A percentile compares a stretch with the other conserved stretches of the same genome.
Evolutionary conservation across 2,797 vertebrate species (phyloP).

Genomic region (Salarias fasciatus): DNA sequence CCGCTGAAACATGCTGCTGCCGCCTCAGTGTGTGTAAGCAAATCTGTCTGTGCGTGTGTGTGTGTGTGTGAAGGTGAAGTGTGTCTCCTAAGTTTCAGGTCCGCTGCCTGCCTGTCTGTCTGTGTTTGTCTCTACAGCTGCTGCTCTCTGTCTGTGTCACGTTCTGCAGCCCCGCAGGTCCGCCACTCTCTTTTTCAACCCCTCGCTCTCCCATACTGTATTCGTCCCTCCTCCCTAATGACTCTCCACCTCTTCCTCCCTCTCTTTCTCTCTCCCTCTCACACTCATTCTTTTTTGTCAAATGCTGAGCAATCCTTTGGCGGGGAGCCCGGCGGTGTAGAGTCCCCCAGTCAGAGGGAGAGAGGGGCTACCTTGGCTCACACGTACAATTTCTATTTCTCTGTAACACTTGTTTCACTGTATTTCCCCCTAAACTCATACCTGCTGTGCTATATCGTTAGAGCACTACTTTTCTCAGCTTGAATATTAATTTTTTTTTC

Average conservation of each 20-base stretch:
- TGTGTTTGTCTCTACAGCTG: conserved; percentile 40
- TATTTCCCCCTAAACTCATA: conserved; percentile 1
- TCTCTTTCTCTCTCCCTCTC: conserved; percentile 19
- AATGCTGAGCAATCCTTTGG: conserved; percentile 78
- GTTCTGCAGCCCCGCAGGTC: conserved; percentile 56
- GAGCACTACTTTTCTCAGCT: neutral
- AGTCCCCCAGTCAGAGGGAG: conserved; percentile 44
- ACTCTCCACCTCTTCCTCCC: conserved; percentile 54
- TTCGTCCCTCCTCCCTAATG: conserved; percentile 71
- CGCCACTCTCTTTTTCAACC: conserved; percentile 69
- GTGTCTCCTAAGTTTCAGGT: conserved; percentile 25
- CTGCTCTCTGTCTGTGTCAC: conserved; percentile 39
- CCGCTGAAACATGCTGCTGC: conserved; percentile 71
- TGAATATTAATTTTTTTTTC: neutral
- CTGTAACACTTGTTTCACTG: neutral
- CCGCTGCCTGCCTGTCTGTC: neutral
- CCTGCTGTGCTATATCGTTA: neutral
- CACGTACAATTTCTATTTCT: conserved; percentile 11
- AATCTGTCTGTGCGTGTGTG: conserved; percentile 19
- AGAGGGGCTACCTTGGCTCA: conserved; percentile 27
- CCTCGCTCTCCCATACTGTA: conserved; percentile 52
- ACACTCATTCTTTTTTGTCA: conserved; percentile 38
- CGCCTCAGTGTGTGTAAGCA: neutral
- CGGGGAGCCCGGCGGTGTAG: conserved; percentile 52
- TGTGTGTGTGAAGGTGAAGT: conserved; percentile 12